A percentile compares a stretch with the other conserved stretches of the same genome.
phyloP scores from a whole-genome alignment of 2,797 vertebrate species.

The Gallinago nigripennis region DNA sequence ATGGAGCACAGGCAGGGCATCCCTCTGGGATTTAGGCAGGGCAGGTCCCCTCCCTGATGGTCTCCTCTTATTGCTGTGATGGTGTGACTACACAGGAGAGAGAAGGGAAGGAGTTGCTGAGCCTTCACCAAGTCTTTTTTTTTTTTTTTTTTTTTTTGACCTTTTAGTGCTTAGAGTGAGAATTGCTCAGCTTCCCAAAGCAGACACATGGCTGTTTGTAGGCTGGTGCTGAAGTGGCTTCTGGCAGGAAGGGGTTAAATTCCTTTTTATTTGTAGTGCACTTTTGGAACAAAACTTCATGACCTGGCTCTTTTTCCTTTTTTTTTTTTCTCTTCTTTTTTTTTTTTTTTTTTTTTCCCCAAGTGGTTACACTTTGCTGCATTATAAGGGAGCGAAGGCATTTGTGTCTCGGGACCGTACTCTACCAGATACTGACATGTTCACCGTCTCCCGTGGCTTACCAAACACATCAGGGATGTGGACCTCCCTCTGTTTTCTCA shows the following conservation, averaged over 20 bases:
- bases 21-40: neutral
- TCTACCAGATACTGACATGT: constrained; percentile 78
- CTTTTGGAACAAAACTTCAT: constrained; percentile 73
- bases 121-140: neutral
- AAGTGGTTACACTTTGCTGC: constrained; percentile 73
- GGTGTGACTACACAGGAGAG: neutral
- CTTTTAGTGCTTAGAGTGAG: neutral
- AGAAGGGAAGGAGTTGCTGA: neutral
- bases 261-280: constrained; percentile 48
- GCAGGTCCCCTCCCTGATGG: rapidly evolving
- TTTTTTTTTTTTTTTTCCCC: neutral
- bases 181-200: constrained; percentile 5
- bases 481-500: constrained; percentile 86
- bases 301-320: constrained; percentile 57
- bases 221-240: neutral
- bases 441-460: constrained; percentile 78
- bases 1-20: neutral
- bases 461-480: constrained; percentile 74
- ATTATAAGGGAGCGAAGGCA: constrained; percentile 68
- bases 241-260: constrained; percentile 67
- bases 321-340: neutral
- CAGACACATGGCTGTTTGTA: neutral
- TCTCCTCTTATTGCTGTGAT: neutral
- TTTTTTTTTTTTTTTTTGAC: neutral
- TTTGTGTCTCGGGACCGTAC: constrained; percentile 72